These are phyloP conservation scores for Pogonognathellus flavescens DNA, from an alignment of 1,140 invertebrate species.

Conservation along the genomic window DNA sequence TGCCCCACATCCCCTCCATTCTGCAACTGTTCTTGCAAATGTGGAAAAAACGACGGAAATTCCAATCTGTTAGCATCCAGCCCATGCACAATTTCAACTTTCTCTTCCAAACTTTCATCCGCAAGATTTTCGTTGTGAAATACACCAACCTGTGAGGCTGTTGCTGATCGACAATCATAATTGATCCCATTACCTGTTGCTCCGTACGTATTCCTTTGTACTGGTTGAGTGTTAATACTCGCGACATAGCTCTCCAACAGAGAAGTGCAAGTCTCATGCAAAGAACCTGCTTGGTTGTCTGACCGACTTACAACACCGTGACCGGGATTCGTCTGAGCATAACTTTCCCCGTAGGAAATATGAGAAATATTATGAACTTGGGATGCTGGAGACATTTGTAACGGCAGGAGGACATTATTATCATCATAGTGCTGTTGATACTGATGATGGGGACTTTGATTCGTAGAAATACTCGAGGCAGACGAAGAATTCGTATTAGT, in stretches of 20 bases:
- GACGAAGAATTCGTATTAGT: slow-evolving; percentile 27
- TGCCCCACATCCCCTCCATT: neutral
- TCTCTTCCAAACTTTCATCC: neutral
- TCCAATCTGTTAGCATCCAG: slow-evolving; percentile 41
- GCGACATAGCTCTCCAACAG: slow-evolving; percentile 9
- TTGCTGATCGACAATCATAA: slow-evolving; percentile 12
- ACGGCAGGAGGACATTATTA: neutral
- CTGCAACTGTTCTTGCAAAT: neutral
- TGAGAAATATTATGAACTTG: slow-evolving; percentile 22
- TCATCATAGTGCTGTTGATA: slow-evolving; percentile 18
- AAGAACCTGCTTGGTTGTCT: neutral
- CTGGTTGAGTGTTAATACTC: slow-evolving; percentile 6
- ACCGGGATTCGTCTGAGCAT: neutral
- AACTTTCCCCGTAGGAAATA: neutral
- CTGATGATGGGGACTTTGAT: slow-evolving; percentile 17
- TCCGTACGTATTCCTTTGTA: neutral
- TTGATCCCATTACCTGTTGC: slow-evolving; percentile 41
- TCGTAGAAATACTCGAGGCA: neutral
- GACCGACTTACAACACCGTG: neutral
- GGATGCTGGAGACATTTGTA: neutral
- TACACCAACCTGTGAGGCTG: neutral
- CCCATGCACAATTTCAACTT: neutral
- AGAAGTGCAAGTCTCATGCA: slow-evolving; percentile 12
- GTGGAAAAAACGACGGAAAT: slow-evolving; percentile 14
- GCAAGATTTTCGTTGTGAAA: neutral